Percentiles rank a stretch among this genome's conserved stretches.
Evolutionary conservation across 2,113 vertebrate species (phyloP).

Genomic region (Pelvicachromis taeniatus): DNA sequence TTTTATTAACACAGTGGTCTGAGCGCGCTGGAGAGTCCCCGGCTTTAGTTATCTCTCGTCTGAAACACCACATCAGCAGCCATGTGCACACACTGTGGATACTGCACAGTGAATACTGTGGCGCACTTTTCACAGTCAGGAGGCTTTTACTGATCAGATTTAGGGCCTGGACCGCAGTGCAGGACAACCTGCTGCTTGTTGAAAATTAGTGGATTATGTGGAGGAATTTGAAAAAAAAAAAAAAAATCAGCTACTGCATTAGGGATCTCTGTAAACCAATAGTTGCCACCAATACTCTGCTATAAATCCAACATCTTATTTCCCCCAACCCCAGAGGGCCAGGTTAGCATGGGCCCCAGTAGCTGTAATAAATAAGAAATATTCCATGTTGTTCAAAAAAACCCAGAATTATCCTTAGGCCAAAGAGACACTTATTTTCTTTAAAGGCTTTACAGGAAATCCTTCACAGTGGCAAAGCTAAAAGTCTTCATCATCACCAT

Average conservation of each 20-base stretch:
- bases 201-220: neutral
- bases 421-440: neutral
- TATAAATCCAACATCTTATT: neutral
- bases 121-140: neutral
- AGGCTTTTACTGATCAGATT: neutral
- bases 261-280: neutral
- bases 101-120: neutral
- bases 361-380: neutral
- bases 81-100: neutral
- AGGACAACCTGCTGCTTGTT: neutral
- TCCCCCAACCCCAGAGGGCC: neutral
- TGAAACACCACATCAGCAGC: neutral
- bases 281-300: neutral
- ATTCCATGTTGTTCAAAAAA: neutral
- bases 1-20: neutral
- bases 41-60: slow-evolving; percentile 38
- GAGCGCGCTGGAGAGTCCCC: neutral
- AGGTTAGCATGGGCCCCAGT: neutral
- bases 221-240: neutral
- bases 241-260: neutral
- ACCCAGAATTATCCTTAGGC: neutral
- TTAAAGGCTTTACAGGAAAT: neutral
- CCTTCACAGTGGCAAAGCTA: neutral
- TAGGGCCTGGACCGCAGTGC: neutral
- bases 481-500: neutral